Percentiles rank a stretch among this genome's conserved stretches.
phyloP scores from a whole-genome alignment of 2,888 invertebrate species.

The Rotaria macrura region DNA sequence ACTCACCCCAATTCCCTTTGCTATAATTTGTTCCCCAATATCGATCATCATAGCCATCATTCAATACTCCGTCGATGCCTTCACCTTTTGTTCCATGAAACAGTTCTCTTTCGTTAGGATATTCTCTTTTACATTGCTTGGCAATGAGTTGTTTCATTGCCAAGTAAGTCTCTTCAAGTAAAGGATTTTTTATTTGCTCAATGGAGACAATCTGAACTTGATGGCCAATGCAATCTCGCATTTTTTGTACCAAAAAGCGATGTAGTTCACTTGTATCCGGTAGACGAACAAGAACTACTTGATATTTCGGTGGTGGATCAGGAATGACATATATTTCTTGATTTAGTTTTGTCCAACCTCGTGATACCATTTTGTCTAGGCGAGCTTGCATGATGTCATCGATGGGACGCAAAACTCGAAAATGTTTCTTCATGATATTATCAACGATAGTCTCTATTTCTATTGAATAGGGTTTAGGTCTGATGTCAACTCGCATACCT shows the following conservation, averaged over 20 bases:
- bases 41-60: neutral
- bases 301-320: constrained; percentile 10
- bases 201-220: neutral
- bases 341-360: neutral
- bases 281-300: neutral
- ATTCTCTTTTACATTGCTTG: neutral
- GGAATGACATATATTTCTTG: neutral
- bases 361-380: neutral
- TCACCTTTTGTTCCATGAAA: neutral
- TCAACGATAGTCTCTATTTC: constrained; percentile 12
- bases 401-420: neutral
- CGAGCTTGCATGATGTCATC: neutral
- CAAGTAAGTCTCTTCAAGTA: neutral
- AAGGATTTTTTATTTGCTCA: constrained; percentile 6
- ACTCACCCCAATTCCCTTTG: neutral
- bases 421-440: constrained; percentile 2
- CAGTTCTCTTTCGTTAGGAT: neutral
- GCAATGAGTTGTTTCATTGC: neutral
- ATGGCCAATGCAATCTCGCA: neutral
- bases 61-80: neutral
- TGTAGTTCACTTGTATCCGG: neutral
- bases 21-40: neutral
- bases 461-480: neutral
- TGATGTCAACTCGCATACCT: constrained; percentile 18
- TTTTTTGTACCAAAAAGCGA: neutral